phyloP scores from a whole-genome alignment of 2,113 vertebrate species.

The Pygoscelis antarcticus region DNA sequence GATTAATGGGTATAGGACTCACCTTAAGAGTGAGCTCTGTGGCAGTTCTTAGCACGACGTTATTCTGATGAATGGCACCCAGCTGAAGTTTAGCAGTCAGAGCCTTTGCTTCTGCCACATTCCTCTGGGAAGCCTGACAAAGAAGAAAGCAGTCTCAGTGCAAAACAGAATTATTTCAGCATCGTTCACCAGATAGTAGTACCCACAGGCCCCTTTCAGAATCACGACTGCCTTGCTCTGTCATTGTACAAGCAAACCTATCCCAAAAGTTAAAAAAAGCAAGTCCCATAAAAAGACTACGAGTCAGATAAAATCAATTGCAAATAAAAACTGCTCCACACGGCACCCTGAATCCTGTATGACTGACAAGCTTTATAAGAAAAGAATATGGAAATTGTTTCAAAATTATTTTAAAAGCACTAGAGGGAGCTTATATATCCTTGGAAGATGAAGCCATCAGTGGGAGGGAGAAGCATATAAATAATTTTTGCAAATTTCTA shows the following conservation, averaged over 20 bases:
- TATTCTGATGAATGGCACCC: neutral
- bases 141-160: conserved; percentile 10
- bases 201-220: neutral
- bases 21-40: neutral
- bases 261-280: neutral
- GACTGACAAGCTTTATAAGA: neutral
- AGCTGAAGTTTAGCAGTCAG: neutral
- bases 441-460: neutral
- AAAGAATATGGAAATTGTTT: neutral
- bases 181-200: neutral
- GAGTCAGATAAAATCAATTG: neutral
- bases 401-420: neutral
- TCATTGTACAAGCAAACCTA: neutral
- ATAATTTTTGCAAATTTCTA: neutral
- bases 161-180: conserved; percentile 24
- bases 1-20: neutral
- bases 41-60: neutral
- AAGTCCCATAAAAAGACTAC: neutral
- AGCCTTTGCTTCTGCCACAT: conserved; percentile 2
- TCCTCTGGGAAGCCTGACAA: neutral
- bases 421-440: neutral
- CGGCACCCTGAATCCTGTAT: neutral
- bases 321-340: neutral
- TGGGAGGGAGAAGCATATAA: neutral
- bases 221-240: neutral